Percentiles rank a stretch among this genome's conserved stretches.
Evolutionary conservation across 2,888 invertebrate genomes (phyloP).

Genomic region (Crocallis elinguaria): DNA sequence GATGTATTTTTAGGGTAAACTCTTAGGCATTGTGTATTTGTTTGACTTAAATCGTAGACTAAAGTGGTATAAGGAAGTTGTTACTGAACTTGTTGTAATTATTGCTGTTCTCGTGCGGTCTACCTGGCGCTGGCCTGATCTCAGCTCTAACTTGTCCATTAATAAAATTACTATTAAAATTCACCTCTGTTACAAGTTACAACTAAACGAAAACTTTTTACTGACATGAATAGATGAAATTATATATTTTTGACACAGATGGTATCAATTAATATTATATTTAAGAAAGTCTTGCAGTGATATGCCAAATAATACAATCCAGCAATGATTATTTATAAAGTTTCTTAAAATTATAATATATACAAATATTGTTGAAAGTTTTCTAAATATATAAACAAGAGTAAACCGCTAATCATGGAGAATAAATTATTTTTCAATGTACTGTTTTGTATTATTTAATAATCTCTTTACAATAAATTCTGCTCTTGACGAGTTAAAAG

Average conservation of each 20-base stretch:
- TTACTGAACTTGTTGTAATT: conserved; percentile 66
- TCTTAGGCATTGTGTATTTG: conserved; percentile 79
- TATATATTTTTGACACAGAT: conserved; percentile 67
- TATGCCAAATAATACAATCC: conserved; percentile 82
- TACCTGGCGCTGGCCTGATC: conserved; percentile 29
- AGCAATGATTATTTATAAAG: conserved; percentile 78
- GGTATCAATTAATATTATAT: conserved; percentile 55
- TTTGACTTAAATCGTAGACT: conserved; percentile 64
- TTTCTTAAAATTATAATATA: conserved; percentile 79
- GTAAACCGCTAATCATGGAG: conserved; percentile 78
- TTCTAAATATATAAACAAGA: conserved; percentile 81
- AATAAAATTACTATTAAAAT: conserved; percentile 3
- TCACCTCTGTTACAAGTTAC: conserved; percentile 1
- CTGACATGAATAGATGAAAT: conserved; percentile 22
- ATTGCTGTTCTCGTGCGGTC: conserved; percentile 57
- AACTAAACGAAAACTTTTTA: conserved; percentile 25
- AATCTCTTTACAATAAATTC: too few species aligned
- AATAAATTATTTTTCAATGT: conserved; percentile 84
- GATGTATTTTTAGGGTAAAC: conserved; percentile 79
- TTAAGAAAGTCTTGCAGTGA: conserved; percentile 74
- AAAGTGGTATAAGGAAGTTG: conserved; percentile 65
- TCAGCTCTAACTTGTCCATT: conserved; percentile 21
- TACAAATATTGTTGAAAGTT: conserved; percentile 83
- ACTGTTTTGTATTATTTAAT: conserved; percentile 68
- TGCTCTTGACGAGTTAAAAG: too few species aligned